Percentiles rank a stretch among this genome's conserved stretches.
These are phyloP conservation scores for Leuciscus idus DNA, from an alignment of 2,113 vertebrate species.

Conservation along the genomic window DNA sequence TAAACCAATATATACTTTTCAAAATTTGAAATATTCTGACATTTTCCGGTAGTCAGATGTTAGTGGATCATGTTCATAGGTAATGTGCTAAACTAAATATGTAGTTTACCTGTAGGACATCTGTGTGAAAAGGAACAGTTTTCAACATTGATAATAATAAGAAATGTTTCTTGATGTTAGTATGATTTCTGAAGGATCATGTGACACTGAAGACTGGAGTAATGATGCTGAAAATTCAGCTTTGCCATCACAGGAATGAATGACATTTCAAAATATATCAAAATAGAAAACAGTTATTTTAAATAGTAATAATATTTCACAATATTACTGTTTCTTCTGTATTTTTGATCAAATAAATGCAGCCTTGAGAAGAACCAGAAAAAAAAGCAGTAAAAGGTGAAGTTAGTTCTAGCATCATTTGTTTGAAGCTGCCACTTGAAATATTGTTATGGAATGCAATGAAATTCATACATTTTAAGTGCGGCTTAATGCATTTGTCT, in stretches of 20 bases:
- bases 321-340: too few species aligned
- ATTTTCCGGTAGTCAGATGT: neutral
- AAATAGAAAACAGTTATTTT: too few species aligned
- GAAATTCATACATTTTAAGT: neutral
- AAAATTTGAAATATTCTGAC: neutral
- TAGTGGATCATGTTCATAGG: neutral
- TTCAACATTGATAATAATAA: too few species aligned
- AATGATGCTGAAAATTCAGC: too few species aligned
- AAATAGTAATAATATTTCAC: too few species aligned
- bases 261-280: too few species aligned
- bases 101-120: neutral
- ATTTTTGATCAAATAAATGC: too few species aligned
- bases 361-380: neutral
- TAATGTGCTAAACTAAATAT: neutral
- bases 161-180: too few species aligned
- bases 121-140: neutral
- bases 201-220: neutral
- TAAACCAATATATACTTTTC: neutral
- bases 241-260: too few species aligned
- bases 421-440: slow-evolving; percentile 9
- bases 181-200: neutral
- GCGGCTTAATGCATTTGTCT: neutral
- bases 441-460: neutral
- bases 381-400: neutral
- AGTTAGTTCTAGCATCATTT: neutral